A percentile compares a stretch with the other conserved stretches of the same genome.
Conservation (phyloP, 2,113 vertebrate species). For the Megaceryle torquata region DNA sequence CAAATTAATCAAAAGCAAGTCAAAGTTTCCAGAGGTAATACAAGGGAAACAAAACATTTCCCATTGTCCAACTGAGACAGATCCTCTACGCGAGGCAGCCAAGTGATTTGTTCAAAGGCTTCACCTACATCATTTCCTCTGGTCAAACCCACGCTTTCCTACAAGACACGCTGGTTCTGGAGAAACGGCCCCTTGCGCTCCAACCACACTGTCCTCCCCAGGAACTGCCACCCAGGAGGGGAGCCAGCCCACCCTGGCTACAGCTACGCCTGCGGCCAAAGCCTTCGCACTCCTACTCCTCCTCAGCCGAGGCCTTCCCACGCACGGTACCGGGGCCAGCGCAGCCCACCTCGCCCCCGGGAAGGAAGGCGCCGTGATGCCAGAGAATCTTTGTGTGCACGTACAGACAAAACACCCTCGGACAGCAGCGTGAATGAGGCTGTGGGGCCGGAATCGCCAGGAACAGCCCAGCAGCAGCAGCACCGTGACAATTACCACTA, state of each 20-base stretch:
- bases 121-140: background rate
- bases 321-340: background rate
- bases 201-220: background rate
- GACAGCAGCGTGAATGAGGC: rapidly evolving
- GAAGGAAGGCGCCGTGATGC: background rate
- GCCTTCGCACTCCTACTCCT: background rate
- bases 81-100: background rate
- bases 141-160: background rate
- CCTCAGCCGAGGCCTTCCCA: background rate
- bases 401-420: rapidly evolving
- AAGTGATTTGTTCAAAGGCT: rapidly evolving
- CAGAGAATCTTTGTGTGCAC: background rate
- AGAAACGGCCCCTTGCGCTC: background rate
- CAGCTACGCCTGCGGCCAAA: background rate
- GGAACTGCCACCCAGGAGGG: too few species aligned
- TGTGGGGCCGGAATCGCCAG: rapidly evolving
- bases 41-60: background rate
- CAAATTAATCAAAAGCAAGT: background rate
- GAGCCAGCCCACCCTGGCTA: background rate
- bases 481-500: rapidly evolving
- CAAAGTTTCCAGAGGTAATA: background rate
- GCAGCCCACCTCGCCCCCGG: background rate
- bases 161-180: background rate
- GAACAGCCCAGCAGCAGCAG: background rate
- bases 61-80: background rate